Base-by-base conservation (phyloP, 2,888 invertebrate species). In the Epinotia demarniana region DNA sequence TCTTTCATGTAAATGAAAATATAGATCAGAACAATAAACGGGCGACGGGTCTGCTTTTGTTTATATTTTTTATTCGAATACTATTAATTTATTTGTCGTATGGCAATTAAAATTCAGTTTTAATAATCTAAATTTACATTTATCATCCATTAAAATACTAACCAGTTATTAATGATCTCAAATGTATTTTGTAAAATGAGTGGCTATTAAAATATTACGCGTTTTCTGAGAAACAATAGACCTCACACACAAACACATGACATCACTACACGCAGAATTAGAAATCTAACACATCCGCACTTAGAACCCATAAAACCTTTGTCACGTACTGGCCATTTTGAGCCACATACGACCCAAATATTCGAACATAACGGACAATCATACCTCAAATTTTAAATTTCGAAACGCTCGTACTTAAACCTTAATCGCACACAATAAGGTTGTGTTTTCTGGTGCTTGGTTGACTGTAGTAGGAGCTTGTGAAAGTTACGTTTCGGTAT, bases 241-340 rank as follows among this genome's bases (percentile, higher is more conserved):
- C 49, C 49, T 11, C 64, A 64, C 64, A 23, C 64, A 64, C 64
- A 23, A 23, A 64, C 3, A 23, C 13, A 64, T 64, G 64, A 64
- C 49, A 49, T 64, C 64, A 64, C 23, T 49, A 49, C 43, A 23
- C 49, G 19, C 23, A 16, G 23, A 43, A 63, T 63, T 63, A 63
- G 63, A 63, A 64, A 64, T 23, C 18, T 11, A n/a, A 23, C 43
- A 49, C 64, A 64, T 16, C 46, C 46, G 46, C 46, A 23, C 46
- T 46, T 64, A 64, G 64, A 64, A 49, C 3, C 23, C 49, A 64
- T 64, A 64, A 64, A 64, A 49, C 27, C 3, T 64, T 64, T 64
- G 64, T 64, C 64, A 64, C 64, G 64, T 64, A 64, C 16, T 49
- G 23, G 11, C 64, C 49, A 23, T 64, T 49, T 64, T 23, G 64